Evolutionary conservation across 2,113 vertebrate species (phyloP), one percentile per base, ranked within the genome.

Genomic region (Tringa solitaria): DNA sequence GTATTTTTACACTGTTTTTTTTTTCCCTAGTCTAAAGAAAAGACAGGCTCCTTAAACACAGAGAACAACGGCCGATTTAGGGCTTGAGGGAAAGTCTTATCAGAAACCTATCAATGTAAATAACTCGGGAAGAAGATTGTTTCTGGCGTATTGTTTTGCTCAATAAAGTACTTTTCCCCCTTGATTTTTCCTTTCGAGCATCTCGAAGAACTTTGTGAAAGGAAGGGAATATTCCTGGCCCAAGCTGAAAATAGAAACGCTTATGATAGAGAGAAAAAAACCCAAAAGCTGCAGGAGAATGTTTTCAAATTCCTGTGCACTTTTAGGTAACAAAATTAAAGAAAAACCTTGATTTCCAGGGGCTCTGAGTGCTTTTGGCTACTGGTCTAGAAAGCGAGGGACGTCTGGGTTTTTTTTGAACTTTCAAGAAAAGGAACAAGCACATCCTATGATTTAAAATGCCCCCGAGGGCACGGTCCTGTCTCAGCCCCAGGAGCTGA

Each of bases 351-450:
- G 11, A 48, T 48, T 35, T 41, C 69, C 68, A 54, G 28, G 12
- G 39, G 17, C 41, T 15, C 15, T 0, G 33, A 21, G 33, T 8
- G 8, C 19, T 51, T 43, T 30, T 22, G 37, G 51, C 27, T 56
- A 11, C 51, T 39, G n/a, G 12, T 26, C 33, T 20, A 26, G 54
- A 83, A 68, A 54, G 51, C 35, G 26, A 43, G 33, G 32, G 45
- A 13, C 12, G 33, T 1, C 3, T 1, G 8, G 13, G 12, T 41
- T 41, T 41, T 20, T 32, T 4, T 16, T 53, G 13, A 19, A 22
- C 45, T 43, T 67, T 18, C 32, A 32, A 73, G 41, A 50, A 30
- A 24, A 82, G 27, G 51, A 59, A 32, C 6, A 45, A 59, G 57
- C 14, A 10, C 8, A 8, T 16, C 37, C 43, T 22, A 6, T 4